Evolutionary conservation across 2,888 invertebrate species (phyloP), one percentile per base, ranked within the genome.

Genomic region (Limnephilus marmoratus): DNA sequence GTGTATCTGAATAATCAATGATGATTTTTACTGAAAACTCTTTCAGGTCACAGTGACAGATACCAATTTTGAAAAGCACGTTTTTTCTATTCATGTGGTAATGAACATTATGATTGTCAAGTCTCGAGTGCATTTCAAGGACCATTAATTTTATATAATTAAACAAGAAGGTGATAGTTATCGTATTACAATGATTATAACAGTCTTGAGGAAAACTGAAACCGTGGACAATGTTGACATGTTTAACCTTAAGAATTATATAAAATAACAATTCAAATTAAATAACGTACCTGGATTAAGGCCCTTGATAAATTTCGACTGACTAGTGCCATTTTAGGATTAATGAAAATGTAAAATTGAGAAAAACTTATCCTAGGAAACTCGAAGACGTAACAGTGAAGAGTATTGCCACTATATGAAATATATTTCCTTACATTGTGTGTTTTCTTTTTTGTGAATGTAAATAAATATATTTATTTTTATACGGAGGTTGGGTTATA

Each of bases 381-480:
- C 24, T 49, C 34, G 80, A 81, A 92, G 92, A 92, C 92, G 92
- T 92, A 92, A 92, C 86, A 92, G 34, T 85, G 81, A 90, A 34
- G 29, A 80, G 81, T 92, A 82, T 90, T 92, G 85, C 92, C 92
- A 41, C 13, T n/a, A 85, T 29, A 11, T 18, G 15, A 37, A 37
- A 80, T 85, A n/a, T 80, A 68, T 68, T 90, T 81, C 49, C 49
- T 53, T 34, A 88, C 5, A 68, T 45, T n/a, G 9, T 37, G 24
- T 45, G 0, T 68, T 7, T 53, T 18, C n/a, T 45, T 68, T 68
- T 24, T 5, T 9, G 18, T 3, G 24, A 24, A 68, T 2, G 5
- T 24, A 68, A 68, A 68, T 68, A 24, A 68, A n/a, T 68, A 0
- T 24, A 68, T 68, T 9, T 68, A 68, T 68, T 24, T 68, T 68